Base-by-base conservation (phyloP, 2,797 vertebrate species). In the Anguilla marmorata region DNA sequence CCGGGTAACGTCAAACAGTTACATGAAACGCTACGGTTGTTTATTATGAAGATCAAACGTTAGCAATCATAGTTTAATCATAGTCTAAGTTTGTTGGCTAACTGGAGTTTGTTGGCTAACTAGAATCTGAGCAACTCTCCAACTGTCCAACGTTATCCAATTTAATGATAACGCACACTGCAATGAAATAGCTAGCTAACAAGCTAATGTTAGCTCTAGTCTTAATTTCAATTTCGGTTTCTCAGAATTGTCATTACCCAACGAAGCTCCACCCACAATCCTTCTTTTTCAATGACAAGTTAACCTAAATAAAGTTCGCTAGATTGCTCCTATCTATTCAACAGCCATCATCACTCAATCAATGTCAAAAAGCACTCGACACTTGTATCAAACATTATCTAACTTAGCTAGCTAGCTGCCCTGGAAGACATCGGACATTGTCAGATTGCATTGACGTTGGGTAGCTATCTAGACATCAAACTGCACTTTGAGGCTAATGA, bases 181-280 rank as follows among this genome's bases (percentile, higher is more conserved):
- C n/a, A 7, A 21, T 21, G 9, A 56, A 19, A 12, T 58, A 58
- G 60, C 21, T 60, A 66, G 63, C 63, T 27, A 66, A 27, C 63
- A 27, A 27, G 24, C 24, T 27, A n/a, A 69, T 14, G n/a, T 37
- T 33, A 37, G 72, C 33, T 74, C 8, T 33, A 9, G n/a, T 27
- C 69, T 72, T 37, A 11, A 79, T 41, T 79, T 79, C 33, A 79
- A 33, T 21, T 82, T 82, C 79, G 41, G 33, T n/a, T 79, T 79
- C 41, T 82, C n/a, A 1, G 45, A 50, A 82, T 2, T 50, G 45
- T n/a, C 21, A 7, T 82, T 69, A 63, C 1, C 11, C 5, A 48
- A 24, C 41, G 41, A 82, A 82, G 24, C 79, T 82, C 79, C 79
- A n/a, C 79, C 79, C 79, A 50, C 24, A 48, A n/a, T 21, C 37